Percentiles rank a stretch among this genome's conserved stretches.
Conservation (phyloP, 2,113 vertebrate species). For the Cebidichthys violaceus region DNA sequence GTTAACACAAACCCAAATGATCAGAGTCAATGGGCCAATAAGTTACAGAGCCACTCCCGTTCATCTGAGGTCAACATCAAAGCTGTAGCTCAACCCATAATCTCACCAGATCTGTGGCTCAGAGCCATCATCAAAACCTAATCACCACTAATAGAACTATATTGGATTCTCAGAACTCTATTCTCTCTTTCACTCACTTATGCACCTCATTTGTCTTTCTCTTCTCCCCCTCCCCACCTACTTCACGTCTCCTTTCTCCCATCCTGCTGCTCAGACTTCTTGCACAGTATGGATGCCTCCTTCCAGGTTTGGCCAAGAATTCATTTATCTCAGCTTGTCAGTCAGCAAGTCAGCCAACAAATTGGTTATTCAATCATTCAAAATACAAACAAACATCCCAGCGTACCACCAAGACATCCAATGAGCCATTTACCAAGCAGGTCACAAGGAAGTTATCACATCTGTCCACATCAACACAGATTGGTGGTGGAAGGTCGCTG, state of each 20-base stretch:
- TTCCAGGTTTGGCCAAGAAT: not conserved
- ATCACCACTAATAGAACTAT: conserved; percentile 56
- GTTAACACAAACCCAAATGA: conserved; percentile 4
- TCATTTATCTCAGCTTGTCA: conserved; percentile 18
- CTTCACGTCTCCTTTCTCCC: not conserved
- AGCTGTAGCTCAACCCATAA: conserved; percentile 39
- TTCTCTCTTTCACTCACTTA: conserved; percentile 27
- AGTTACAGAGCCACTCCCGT: conserved; percentile 36
- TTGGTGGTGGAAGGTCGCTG: no score
- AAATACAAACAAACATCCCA: conserved; percentile 1
- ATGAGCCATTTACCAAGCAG: conserved; percentile 1
- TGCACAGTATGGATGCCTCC: conserved; percentile 2
- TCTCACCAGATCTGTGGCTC: conserved; percentile 33
- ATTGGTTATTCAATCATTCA: conserved; percentile 23
- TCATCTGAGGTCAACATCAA: conserved; percentile 49
- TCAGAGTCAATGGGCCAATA: conserved; percentile 10
- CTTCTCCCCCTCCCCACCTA: not conserved
- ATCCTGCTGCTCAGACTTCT: conserved; percentile 25
- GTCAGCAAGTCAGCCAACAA: conserved; percentile 10
- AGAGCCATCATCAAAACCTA: conserved; percentile 35
- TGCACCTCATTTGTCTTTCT: conserved; percentile 40
- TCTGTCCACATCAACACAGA: not conserved
- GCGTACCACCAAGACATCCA: conserved; percentile 3
- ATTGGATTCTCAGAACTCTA: conserved; percentile 32
- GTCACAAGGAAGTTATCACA: not conserved